Percentiles rank a stretch among this genome's conserved stretches.
Evolutionary conservation across 2,797 vertebrate species (phyloP).

Genomic region (Phaenicophaeus curvirostris): DNA sequence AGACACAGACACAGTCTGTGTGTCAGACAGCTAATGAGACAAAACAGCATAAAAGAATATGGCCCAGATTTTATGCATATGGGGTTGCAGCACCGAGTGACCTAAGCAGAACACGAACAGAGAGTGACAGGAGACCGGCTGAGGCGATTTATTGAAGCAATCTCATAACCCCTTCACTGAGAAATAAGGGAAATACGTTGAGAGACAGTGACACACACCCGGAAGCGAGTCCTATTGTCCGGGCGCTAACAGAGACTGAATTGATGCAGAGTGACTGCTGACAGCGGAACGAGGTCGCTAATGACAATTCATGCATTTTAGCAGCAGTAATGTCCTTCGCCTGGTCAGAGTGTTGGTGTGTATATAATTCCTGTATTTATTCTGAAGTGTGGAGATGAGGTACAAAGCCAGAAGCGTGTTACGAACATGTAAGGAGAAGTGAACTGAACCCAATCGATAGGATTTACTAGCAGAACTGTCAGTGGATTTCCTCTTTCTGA

Average conservation of each 20-base stretch:
- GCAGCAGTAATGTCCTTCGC: background rate
- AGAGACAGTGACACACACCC: constrained; percentile 18
- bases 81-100: background rate
- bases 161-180: background rate
- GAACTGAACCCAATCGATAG: rapidly evolving
- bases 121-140: background rate
- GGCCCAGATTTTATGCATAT: background rate
- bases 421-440: rapidly evolving
- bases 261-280: constrained; percentile 19
- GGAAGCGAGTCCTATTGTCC: background rate
- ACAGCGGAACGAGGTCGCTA: background rate
- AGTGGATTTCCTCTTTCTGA: rapidly evolving
- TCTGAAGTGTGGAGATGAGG: background rate
- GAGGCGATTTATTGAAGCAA: background rate
- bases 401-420: background rate
- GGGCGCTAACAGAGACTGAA: background rate
- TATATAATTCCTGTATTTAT: background rate
- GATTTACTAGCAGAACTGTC: background rate
- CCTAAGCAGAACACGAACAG: background rate
- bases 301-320: background rate
- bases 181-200: background rate
- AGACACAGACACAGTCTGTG: rapidly evolving
- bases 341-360: background rate
- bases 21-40: background rate
- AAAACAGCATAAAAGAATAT: background rate